Evolutionary conservation across 2,797 vertebrate species (phyloP).

Genomic region (Sardinella longiceps): DNA sequence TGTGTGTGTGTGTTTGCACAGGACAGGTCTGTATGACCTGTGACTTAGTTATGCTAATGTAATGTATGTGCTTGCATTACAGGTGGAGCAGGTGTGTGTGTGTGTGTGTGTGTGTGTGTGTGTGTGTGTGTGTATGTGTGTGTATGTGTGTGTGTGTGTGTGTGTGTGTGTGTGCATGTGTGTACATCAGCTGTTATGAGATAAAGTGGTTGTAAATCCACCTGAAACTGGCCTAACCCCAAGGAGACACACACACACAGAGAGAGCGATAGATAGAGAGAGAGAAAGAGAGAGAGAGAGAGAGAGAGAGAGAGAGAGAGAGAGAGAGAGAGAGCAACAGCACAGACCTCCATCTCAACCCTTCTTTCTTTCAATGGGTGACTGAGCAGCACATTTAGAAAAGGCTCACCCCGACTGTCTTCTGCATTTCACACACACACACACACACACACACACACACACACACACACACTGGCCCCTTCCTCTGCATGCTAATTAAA

Average conservation of each 20-base stretch:
- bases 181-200: neutral
- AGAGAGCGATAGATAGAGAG: neutral
- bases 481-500: slow-evolving; percentile 39
- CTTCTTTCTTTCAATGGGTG: slow-evolving; percentile 33
- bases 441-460: slow-evolving; percentile 12
- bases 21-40: neutral
- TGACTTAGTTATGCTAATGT: neutral
- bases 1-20: neutral
- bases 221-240: neutral
- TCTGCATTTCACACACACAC: slow-evolving; percentile 27
- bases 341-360: neutral
- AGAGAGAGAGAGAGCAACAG: neutral
- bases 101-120: neutral
- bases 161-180: neutral
- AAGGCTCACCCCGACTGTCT: slow-evolving; percentile 28
- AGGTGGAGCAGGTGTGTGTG: neutral
- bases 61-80: neutral
- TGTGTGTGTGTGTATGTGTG: slow-evolving; percentile 14
- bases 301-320: neutral
- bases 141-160: neutral
- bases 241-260: too few species aligned
- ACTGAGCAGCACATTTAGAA: slow-evolving; percentile 32
- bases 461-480: neutral
- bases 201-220: neutral
- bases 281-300: neutral